A percentile compares a stretch with the other conserved stretches of the same genome.
These are phyloP conservation scores for Stenichneumon culpator DNA, from an alignment of 2,888 invertebrate species.

Conservation along the genomic window DNA sequence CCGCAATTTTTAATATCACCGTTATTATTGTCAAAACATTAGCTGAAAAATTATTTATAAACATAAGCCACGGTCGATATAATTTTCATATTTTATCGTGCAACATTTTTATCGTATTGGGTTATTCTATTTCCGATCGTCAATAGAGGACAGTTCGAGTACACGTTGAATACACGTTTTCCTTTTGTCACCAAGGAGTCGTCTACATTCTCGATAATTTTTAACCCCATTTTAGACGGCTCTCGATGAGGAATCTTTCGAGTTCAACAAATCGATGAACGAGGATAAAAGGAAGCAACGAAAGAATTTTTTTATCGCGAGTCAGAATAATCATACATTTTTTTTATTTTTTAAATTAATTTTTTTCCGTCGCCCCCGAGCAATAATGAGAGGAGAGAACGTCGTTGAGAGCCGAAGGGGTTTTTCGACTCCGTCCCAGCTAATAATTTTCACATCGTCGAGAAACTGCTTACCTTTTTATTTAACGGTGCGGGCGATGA, in stretches of 20 bases:
- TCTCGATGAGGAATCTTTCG: not conserved
- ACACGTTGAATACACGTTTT: not conserved
- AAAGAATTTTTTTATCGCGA: not conserved
- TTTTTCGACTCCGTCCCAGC: slow-evolving; percentile 20
- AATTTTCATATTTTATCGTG: slow-evolving; percentile 40
- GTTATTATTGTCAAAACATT: slow-evolving; percentile 74
- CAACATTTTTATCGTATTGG: slow-evolving; percentile 15
- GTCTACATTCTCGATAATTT: not conserved
- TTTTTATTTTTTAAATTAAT: not conserved
- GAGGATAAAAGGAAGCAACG: not conserved
- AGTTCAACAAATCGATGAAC: not conserved
- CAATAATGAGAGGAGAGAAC: slow-evolving; percentile 13
- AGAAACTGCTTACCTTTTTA: slow-evolving; percentile 76
- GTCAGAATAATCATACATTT: not conserved
- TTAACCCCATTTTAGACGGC: not conserved
- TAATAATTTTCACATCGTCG: slow-evolving; percentile 1
- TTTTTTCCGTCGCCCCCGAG: not conserved
- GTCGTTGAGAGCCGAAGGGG: not conserved
- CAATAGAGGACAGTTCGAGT: not conserved
- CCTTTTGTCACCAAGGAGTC: not conserved
- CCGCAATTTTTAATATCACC: slow-evolving; percentile 73
- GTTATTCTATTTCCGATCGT: not conserved
- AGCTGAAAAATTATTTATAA: slow-evolving; percentile 73
- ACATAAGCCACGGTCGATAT: slow-evolving; percentile 61
- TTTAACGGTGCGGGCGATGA: slow-evolving; percentile 73